Evolutionary conservation across 2,797 vertebrate species (phyloP), one percentile per base, ranked within the genome.

Genomic region (Sciaenops ocellatus): DNA sequence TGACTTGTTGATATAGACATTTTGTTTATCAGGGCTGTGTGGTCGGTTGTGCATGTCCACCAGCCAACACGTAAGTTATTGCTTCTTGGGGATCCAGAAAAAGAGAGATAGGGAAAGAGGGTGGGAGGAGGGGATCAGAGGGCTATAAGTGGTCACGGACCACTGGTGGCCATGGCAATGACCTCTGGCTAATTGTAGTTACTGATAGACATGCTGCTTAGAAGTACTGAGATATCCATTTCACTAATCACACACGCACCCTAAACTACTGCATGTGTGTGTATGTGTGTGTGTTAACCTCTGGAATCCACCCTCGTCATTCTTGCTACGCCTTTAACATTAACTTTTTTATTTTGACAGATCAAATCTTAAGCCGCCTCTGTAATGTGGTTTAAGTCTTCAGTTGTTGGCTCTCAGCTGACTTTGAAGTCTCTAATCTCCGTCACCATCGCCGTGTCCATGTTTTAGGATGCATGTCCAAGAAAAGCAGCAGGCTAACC

Each of bases 371-470:
- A 62, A 85, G 47, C 76, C 82, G 18, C 1, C 70, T 83, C 79
- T 81, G 76, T 89, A 78, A 87, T 87, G 87, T 80, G 88, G 80
- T 85, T 72, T 78, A 60, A 83, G 73, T 76, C 77, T 54, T 75
- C 55, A 72, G 73, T 88, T 60, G 66, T 54, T 50, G 72, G 71
- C 47, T 85, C 66, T 6, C 78, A 52, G 38, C 1, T 1, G 12
- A 28, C 77, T 90, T 94, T 93, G 90, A 94, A 89, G 89, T 79
- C 17, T 0, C 78, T 90, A 89, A 94, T 94, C 92, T 93, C 80
- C 28, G 8, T 90, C 90, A 73, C 84, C 85, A 88, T 93, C 84
- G 26, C 87, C 30, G 65, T 38, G 69, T 86, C 81, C 78, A 65
- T 78, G 73, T 71, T 83, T 72, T 68, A 55, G 80, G 79, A 88